Conservation (phyloP, 2,888 invertebrate species). For the Halictus ligatus region DNA sequence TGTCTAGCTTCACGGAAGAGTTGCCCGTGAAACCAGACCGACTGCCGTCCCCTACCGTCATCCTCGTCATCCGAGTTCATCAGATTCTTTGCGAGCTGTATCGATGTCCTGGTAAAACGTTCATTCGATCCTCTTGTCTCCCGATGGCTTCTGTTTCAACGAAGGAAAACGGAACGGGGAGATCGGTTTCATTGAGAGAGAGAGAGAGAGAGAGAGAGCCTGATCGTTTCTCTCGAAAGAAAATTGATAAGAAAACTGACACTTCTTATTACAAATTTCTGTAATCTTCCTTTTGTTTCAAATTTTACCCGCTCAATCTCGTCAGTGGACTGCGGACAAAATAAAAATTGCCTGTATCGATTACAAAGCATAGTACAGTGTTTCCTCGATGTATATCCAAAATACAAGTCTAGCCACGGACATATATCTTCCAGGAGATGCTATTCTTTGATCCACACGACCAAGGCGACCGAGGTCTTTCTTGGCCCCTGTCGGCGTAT, state of each 20-base stretch:
- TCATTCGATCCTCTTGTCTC: conserved; percentile 6
- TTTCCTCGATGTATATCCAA: no score
- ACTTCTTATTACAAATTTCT: no score
- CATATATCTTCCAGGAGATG: no score
- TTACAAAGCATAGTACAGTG: neutral
- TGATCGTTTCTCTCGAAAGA: neutral
- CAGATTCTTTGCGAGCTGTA: neutral
- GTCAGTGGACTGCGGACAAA: no score
- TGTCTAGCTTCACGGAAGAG: conserved; percentile 28
- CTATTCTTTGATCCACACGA: no score
- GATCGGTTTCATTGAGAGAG: neutral
- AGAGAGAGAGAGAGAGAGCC: neutral
- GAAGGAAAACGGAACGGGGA: neutral
- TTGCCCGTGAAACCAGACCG: conserved; percentile 17
- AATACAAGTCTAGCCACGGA: no score
- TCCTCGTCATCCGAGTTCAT: neutral
- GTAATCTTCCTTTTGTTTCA: no score
- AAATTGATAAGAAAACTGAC: no score
- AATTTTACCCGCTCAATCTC: no score
- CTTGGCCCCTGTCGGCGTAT: no score
- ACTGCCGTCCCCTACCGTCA: neutral
- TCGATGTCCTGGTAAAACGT: neutral
- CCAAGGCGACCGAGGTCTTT: no score
- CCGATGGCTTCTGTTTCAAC: neutral
- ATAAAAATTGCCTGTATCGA: neutral